Percentiles rank a stretch among this genome's conserved stretches.
Evolutionary conservation across 2,113 vertebrate species (phyloP).

Genomic region (Strix aluco): DNA sequence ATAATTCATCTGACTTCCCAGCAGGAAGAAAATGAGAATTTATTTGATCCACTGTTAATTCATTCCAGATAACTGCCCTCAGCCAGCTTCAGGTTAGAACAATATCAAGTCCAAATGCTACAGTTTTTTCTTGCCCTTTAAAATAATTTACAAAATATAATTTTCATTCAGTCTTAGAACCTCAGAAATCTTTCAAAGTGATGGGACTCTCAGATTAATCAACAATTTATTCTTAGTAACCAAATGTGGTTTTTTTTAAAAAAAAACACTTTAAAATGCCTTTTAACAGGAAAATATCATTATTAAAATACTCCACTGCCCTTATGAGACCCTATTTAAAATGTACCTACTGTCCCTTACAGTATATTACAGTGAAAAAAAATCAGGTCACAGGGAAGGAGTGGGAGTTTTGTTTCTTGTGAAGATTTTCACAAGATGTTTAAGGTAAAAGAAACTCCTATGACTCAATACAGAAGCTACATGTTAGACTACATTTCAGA

Average conservation of each 20-base stretch:
- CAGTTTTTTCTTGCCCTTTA: background rate
- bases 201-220: background rate
- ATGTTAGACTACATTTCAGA: background rate
- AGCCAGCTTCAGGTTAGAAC: background rate
- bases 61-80: background rate
- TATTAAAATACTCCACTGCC: background rate
- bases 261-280: background rate
- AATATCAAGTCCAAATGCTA: background rate
- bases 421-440: background rate
- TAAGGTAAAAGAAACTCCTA: constrained; percentile 13
- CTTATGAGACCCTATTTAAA: background rate
- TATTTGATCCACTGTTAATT: background rate
- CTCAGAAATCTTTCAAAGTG: background rate
- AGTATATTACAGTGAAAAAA: background rate
- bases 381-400: background rate
- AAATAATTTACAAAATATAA: background rate
- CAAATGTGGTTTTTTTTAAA: background rate
- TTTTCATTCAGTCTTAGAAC: background rate
- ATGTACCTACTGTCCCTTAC: background rate
- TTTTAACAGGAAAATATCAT: background rate
- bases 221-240: background rate
- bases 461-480: background rate
- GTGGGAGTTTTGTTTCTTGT: constrained; percentile 20
- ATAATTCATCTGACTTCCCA: background rate
- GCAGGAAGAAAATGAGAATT: background rate